These are phyloP conservation scores for Antechinus flavipes DNA, from an alignment of 2,113 vertebrate genomes.

Conservation along the genomic window DNA sequence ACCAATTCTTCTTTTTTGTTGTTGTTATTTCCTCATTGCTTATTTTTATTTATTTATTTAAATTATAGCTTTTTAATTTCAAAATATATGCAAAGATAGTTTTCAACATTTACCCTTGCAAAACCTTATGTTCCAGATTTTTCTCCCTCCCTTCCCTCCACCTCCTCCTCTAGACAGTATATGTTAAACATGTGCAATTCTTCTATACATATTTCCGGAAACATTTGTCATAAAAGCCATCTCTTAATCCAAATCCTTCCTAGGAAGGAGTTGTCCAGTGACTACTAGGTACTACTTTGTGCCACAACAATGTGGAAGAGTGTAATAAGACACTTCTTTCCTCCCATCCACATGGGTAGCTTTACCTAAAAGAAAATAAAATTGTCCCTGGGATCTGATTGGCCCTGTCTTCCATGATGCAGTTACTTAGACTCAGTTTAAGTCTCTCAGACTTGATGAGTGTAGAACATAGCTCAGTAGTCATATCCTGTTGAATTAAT, in stretches of 20 bases:
- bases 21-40: too few relatives aligned
- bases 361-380: neutral
- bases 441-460: neutral
- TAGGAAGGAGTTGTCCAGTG: neutral
- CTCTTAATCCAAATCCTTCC: neutral
- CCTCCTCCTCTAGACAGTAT: too few relatives aligned
- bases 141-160: too few relatives aligned
- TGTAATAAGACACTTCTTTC: neutral
- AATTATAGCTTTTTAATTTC: too few relatives aligned
- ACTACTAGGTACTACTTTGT: neutral
- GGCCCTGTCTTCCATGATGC: neutral
- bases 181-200: too few relatives aligned
- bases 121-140: too few relatives aligned
- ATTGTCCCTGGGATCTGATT: neutral
- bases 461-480: neutral
- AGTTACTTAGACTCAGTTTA: neutral
- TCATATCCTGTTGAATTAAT: neutral
- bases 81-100: too few relatives aligned
- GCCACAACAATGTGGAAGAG: neutral
- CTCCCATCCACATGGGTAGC: neutral
- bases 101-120: too few relatives aligned
- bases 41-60: too few relatives aligned
- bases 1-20: neutral
- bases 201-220: too few relatives aligned
- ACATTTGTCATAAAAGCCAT: neutral